Evolutionary conservation across 2,797 vertebrate species (phyloP).

Genomic region (Orestias chungarensis): DNA sequence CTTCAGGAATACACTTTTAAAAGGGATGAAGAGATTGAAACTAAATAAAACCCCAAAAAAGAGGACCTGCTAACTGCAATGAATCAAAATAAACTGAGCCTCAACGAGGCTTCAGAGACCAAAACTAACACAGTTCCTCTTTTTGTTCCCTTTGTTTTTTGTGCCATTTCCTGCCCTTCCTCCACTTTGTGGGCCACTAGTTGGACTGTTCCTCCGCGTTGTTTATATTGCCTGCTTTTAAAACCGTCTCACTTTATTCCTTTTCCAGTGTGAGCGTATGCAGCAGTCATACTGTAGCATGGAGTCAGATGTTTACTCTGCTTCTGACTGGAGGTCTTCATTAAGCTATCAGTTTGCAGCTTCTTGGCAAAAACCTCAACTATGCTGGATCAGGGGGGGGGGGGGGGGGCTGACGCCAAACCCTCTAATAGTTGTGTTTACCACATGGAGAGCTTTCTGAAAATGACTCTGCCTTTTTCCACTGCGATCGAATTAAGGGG

Average conservation of each 20-base stretch:
- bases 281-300: constrained; percentile 10
- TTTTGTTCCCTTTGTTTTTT: constrained; percentile 2
- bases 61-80: no score
- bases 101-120: neutral
- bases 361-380: constrained; percentile 22
- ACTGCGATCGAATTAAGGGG: neutral
- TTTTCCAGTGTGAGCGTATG: constrained; percentile 16
- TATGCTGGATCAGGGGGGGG: constrained; percentile 11
- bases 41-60: no score
- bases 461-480: constrained; percentile 2
- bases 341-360: constrained; percentile 47
- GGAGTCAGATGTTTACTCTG: constrained; percentile 56
- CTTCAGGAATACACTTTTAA: no score
- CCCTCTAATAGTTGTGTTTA: constrained; percentile 15
- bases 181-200: neutral
- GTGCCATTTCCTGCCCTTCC: constrained; percentile 2
- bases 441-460: constrained; percentile 33
- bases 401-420: constrained; percentile 21
- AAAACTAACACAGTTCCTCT: neutral
- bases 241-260: constrained; percentile 47
- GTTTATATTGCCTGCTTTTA: constrained; percentile 56
- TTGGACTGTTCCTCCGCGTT: constrained; percentile 40
- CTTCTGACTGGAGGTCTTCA: constrained; percentile 40
- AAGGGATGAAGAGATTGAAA: no score
- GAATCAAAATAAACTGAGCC: neutral